A percentile compares a stretch with the other conserved stretches of the same genome.
phyloP scores from a whole-genome alignment of 2,797 vertebrate species.

The Premnoplex brunnescens region DNA sequence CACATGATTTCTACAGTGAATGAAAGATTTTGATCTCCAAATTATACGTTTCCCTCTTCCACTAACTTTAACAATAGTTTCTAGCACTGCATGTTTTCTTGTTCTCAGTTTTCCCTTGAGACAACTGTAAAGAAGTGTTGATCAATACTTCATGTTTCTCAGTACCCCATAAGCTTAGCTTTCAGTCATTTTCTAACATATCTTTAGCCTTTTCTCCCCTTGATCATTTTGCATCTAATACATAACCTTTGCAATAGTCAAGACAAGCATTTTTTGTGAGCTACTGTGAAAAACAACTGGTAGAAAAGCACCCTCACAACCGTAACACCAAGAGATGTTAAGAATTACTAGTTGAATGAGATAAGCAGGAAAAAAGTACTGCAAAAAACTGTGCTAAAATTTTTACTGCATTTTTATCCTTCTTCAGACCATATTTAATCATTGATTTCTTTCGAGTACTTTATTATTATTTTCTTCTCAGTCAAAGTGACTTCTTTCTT shows the following conservation, averaged over 20 bases:
- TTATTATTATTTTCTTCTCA: background rate
- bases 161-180: background rate
- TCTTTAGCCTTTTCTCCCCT: background rate
- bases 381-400: background rate
- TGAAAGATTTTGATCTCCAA: background rate
- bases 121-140: background rate
- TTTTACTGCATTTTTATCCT: background rate
- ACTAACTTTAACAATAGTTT: background rate
- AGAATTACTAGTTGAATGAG: background rate
- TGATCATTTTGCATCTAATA: background rate
- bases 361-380: background rate
- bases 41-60: background rate
- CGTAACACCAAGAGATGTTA: background rate
- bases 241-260: background rate
- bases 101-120: background rate
- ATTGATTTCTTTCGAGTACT: background rate
- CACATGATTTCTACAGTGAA: background rate
- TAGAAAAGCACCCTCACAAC: background rate
- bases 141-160: background rate
- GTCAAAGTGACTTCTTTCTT: background rate
- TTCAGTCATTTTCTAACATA: background rate
- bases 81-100: background rate
- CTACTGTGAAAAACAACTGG: background rate
- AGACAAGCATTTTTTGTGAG: background rate
- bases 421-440: background rate